Base-by-base conservation (phyloP, 2,888 invertebrate species). In the Orgyia antiqua region DNA sequence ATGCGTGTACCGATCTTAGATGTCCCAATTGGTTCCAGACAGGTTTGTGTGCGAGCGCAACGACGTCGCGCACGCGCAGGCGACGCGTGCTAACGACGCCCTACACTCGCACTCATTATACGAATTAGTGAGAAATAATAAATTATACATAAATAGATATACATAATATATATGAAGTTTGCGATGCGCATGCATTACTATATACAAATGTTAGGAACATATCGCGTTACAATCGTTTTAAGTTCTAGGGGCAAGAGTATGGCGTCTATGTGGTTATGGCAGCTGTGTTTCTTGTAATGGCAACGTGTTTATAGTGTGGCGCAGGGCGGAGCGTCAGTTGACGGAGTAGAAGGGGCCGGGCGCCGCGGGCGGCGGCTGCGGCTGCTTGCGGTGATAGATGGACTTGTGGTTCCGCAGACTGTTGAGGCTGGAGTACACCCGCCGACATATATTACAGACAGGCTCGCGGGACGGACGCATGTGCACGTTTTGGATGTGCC, bases 401-500 rank as follows among this genome's bases (percentile, higher is more conserved):
- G 94, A 94, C 91, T 94, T 94, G 90, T 95, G 95, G 89, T 95
- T 95, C 80, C 95, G 90, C 68, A 95, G 90, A 76, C 94, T 94
- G 89, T 95, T 95, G 68, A 95, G 89, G 74, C 94, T 95, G 89
- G 94, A 94, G 89, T 95, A 95, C 61, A 94, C 94, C 74, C 95
- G 92, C 84, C 94, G 94, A 89, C 95, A 95, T 77, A 95, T 94
- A 89, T 94, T 94, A 90, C 95, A 95, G 75, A 94, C 94, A 55
- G 94, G 94, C 88, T 94, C 94, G 88, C 94, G 91, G 77, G 94
- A 93, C 65, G 94, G 94, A 68, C 94, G 90, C 92, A 94, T 94
- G 88, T 95, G 95, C 67, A 94, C 94, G 88, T 95, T 94, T 89
- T 94, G 94, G 88, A 94, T 94, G 88, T 95, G 95, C 68, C 94